phyloP scores from a whole-genome alignment of 2,113 vertebrate genomes.

The Hystrix brachyura region DNA sequence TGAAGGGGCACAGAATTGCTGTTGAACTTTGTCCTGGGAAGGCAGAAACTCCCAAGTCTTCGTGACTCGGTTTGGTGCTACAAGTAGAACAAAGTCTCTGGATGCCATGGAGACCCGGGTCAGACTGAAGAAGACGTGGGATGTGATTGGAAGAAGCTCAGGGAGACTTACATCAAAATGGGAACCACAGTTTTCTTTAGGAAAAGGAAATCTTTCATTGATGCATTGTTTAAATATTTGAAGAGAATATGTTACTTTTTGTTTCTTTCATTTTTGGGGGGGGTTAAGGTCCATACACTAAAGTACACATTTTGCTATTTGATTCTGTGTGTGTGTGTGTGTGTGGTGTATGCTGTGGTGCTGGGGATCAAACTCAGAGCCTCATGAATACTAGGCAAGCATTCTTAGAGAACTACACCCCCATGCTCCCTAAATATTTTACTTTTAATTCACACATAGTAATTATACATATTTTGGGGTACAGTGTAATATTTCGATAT shows the following conservation, averaged over 20 bases:
- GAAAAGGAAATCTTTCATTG: constrained; percentile 31
- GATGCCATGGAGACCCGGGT: background rate
- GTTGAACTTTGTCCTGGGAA: background rate
- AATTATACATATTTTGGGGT: background rate
- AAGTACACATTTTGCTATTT: background rate
- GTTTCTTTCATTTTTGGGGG: constrained; percentile 3
- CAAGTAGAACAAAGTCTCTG: background rate
- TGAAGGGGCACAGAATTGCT: background rate
- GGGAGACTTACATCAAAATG: background rate
- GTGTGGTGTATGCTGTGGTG: background rate
- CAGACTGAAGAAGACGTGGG: background rate
- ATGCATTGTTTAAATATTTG: constrained; percentile 39
- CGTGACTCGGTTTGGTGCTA: background rate
- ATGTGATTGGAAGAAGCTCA: background rate
- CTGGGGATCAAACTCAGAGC: background rate
- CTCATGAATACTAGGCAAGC: background rate
- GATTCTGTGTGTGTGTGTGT: background rate
- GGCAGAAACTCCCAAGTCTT: background rate
- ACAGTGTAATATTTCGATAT: background rate
- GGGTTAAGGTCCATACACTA: background rate
- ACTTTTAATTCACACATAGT: background rate
- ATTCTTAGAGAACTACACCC: background rate
- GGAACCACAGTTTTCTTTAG: constrained; percentile 13
- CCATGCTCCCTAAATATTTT: background rate
- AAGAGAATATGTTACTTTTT: constrained; percentile 21